Percentiles rank a stretch among this genome's conserved stretches.
phyloP scores from a whole-genome alignment of 2,797 vertebrate genomes.

The Etheostoma nigrum region DNA sequence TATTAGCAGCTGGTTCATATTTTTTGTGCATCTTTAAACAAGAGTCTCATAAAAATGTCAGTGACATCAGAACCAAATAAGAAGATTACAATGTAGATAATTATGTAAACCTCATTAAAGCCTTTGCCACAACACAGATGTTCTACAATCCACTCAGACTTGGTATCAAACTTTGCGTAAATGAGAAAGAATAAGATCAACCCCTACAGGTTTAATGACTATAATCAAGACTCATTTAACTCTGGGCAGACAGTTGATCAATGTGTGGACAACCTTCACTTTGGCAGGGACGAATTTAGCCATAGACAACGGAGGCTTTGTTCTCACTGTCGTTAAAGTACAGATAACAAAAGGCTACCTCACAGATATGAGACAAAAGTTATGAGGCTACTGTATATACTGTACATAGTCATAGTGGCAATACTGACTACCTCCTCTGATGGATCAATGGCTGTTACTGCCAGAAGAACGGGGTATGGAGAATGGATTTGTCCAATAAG shows the following conservation, averaged over 20 bases:
- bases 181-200: conserved; percentile 37
- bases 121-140: conserved; percentile 67
- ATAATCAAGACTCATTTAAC: conserved; percentile 69
- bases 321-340: conserved; percentile 45
- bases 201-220: conserved; percentile 58
- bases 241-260: conserved; percentile 48
- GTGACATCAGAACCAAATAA: conserved; percentile 27
- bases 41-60: conserved; percentile 26
- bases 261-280: conserved; percentile 65
- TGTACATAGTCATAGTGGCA: background rate
- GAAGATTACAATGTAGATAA: conserved; percentile 39
- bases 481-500: background rate
- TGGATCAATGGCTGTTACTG: too few species aligned
- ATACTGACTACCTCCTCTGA: background rate
- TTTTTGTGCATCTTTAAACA: background rate
- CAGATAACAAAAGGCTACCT: conserved; percentile 18
- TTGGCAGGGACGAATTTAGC: conserved; percentile 44
- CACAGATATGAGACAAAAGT: conserved; percentile 13
- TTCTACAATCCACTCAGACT: conserved; percentile 12
- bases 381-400: background rate
- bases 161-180: conserved; percentile 30
- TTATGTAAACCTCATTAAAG: conserved; percentile 51
- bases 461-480: background rate
- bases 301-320: conserved; percentile 58
- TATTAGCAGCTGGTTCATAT: background rate